Evolutionary conservation across 2,888 invertebrate genomes (phyloP).

Genomic region (Heteromurus nitidus): DNA sequence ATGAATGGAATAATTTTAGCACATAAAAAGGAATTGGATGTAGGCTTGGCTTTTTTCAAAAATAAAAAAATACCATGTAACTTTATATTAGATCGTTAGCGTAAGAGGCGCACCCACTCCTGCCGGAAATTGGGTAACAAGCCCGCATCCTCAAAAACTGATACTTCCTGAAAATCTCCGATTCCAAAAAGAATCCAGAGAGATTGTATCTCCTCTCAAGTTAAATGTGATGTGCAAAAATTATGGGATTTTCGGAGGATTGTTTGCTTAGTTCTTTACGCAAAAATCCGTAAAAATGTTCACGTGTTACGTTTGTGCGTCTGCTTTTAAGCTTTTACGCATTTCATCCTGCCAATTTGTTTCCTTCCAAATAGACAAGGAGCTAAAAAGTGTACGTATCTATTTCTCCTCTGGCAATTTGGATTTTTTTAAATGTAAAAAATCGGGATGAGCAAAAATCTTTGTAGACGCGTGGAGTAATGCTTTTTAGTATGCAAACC

Average conservation of each 20-base stretch:
- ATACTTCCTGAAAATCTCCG: conserved; percentile 38
- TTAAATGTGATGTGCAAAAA: not conserved
- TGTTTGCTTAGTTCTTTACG: not conserved
- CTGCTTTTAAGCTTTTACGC: too few relatives aligned
- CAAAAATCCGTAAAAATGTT: not conserved
- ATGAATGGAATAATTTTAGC: not conserved
- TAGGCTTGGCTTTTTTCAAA: not conserved
- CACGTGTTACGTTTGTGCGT: too few relatives aligned
- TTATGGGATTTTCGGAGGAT: not conserved
- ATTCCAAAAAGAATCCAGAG: conserved; percentile 28
- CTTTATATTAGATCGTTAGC: too few relatives aligned
- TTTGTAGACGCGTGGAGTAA: not conserved
- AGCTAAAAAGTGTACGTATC: not conserved
- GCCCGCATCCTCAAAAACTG: too few relatives aligned
- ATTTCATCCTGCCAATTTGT: not conserved
- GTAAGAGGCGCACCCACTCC: too few relatives aligned
- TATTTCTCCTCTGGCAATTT: not conserved
- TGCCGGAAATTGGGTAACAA: not conserved
- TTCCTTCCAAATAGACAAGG: not conserved
- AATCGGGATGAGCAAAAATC: too few relatives aligned
- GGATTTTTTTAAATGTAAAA: not conserved
- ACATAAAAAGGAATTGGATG: not conserved
- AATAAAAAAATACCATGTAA: not conserved
- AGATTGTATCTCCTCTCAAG: too few relatives aligned
- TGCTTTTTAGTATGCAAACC: conserved; percentile 16